Evolutionary conservation across 2,888 invertebrate genomes (phyloP).

Genomic region (Ariolimax columbianus): DNA sequence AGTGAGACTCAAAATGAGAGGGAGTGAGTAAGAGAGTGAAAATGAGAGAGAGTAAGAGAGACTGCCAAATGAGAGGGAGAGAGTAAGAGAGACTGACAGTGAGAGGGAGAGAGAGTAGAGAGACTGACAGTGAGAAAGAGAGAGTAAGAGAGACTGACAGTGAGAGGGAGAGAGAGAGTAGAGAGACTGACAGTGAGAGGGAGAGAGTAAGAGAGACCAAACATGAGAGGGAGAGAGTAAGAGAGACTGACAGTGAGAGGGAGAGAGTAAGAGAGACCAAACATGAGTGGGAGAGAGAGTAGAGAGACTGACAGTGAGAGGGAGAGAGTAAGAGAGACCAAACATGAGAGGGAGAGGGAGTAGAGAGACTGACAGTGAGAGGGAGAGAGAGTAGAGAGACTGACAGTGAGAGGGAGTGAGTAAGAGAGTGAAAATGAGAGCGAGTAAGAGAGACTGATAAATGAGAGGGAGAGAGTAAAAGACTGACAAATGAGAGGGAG

Average conservation of each 20-base stretch:
- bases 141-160: background rate
- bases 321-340: no score
- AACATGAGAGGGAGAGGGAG: no score
- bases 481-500: background rate
- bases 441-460: no score
- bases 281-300: background rate
- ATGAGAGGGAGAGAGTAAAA: background rate
- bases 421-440: background rate
- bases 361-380: no score
- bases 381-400: no score
- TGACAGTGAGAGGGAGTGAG: background rate
- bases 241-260: no score
- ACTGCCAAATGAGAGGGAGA: no score
- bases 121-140: background rate
- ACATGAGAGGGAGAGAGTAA: background rate
- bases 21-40: no score
- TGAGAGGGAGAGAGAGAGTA: background rate
- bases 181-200: background rate
- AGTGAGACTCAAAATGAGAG: no score
- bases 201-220: background rate
- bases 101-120: background rate
- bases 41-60: no score
- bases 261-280: background rate
- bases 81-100: background rate
- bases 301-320: background rate